Evolutionary conservation across 2,113 vertebrate species (phyloP), one percentile per base, ranked within the genome.

Genomic region (Leucosticte australis): DNA sequence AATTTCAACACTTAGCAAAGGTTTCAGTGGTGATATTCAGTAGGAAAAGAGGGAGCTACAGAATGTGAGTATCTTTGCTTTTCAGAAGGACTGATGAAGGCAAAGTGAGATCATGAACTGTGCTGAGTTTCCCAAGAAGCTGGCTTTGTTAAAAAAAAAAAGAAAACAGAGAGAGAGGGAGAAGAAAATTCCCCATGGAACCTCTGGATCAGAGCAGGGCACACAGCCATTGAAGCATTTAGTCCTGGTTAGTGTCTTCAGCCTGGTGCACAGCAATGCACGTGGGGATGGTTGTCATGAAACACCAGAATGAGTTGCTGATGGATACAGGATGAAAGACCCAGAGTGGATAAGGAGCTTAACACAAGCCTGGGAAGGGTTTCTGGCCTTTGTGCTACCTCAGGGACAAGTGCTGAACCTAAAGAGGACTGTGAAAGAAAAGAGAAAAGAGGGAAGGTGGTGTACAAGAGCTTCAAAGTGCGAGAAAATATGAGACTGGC

Each of bases 311-410:
- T 59, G 60, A 50, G 18, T 37, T 85, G 28, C 39, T 83, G 47
- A 60, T 73, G 65, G 46, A 59, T 63, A 67, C 56, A 71, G 73
- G 47, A 90, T 84, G 74, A 94, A 92, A 93, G 92, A 70, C 50
- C n/a, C 24, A 35, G 42, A 73, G 71, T 41, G 42, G 37, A 91
- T 93, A 83, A 95, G 64, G 73, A 95, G 67, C 87, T 94, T 94
- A 96, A 90, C 70, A 81, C 33, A 75, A 92, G 77, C 56, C 33
- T 96, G 93, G 56, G 73, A 94, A 96, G 84, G 60, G 71, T 90
- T 92, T 85, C 80, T 56, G 47, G 65, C 67, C 64, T 89, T 87
- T 44, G 41, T 84, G 49, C 30, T 93, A 55, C 84, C 67, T 90
- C 63, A 68, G 78, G 74, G 60, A 92, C 85, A 85, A 77, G 68